A percentile compares a stretch with the other conserved stretches of the same genome.
These are phyloP conservation scores for Adineta ricciae DNA, from an alignment of 2,888 invertebrate species.

Conservation along the genomic window DNA sequence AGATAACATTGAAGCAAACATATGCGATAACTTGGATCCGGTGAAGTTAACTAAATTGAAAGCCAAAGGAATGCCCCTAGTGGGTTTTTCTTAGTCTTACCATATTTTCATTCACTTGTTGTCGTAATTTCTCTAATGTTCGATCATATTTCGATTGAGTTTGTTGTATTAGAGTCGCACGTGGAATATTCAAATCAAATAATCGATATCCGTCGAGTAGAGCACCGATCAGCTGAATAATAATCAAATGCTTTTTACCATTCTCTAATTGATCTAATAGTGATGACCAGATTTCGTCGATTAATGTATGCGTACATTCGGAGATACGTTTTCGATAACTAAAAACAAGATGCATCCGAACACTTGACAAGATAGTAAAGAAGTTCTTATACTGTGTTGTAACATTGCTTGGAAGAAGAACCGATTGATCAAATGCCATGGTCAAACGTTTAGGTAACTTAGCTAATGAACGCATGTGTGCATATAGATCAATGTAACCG, in stretches of 20 bases:
- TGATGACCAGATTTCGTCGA: slow-evolving; percentile 14
- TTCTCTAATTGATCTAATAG: slow-evolving; percentile 1
- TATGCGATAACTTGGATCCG: background rate
- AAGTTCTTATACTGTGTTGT: background rate
- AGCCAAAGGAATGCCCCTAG: too few relatives aligned
- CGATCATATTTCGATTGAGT: background rate
- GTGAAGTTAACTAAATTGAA: background rate
- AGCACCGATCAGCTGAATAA: background rate
- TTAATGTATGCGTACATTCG: background rate
- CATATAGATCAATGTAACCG: slow-evolving; percentile 2
- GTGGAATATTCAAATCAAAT: slow-evolving; percentile 2
- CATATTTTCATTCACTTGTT: background rate
- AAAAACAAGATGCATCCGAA: background rate
- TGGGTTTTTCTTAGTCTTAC: background rate
- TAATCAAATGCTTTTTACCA: background rate
- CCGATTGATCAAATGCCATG: background rate
- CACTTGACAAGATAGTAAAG: background rate
- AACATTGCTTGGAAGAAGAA: background rate
- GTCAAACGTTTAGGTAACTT: background rate
- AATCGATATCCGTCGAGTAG: background rate
- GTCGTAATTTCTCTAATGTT: background rate
- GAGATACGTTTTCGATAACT: background rate
- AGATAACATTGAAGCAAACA: slow-evolving; percentile 2
- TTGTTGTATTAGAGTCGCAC: background rate
- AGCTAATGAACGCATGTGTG: background rate